phyloP scores from a whole-genome alignment of 2,113 vertebrate species.

The Bombycilla garrulus region DNA sequence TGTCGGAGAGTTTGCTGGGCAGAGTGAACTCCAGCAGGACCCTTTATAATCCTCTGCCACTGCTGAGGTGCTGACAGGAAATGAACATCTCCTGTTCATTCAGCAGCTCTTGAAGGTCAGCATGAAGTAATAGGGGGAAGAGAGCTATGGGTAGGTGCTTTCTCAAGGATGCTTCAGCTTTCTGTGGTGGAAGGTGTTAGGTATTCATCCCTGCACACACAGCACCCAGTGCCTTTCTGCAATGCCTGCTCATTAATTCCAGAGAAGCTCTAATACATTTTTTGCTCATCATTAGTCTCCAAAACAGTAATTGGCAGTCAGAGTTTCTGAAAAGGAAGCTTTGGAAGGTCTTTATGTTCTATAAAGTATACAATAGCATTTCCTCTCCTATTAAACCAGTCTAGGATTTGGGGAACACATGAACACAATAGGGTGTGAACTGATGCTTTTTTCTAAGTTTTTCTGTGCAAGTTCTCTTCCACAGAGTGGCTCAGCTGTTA shows the following conservation, averaged over 20 bases:
- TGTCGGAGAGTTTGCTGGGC: not conserved
- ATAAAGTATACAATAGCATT: not conserved
- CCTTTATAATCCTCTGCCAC: not conserved
- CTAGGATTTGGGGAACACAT: not conserved
- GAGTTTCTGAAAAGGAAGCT: not conserved
- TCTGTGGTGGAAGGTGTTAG: not conserved
- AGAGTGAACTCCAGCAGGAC: not conserved
- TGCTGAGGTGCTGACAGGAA: not conserved
- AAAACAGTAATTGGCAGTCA: not conserved
- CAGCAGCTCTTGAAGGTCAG: not conserved
- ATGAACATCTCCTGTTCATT: not conserved
- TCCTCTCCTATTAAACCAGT: not conserved
- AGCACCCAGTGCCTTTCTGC: not conserved
- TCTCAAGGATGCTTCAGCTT: not conserved
- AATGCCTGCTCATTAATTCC: fast-evolving
- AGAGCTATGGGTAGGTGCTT: not conserved
- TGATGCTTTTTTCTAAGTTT: not conserved
- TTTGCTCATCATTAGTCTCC: not conserved
- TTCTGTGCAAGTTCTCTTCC: not conserved
- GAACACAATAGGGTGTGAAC: not conserved
- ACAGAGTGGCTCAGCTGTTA: not conserved
- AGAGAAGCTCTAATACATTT: not conserved
- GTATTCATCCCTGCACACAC: fast-evolving
- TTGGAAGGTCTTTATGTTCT: not conserved
- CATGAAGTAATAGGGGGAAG: not conserved